phyloP scores from a whole-genome alignment of 1,140 invertebrate genomes.

The Drosophila melanica region DNA sequence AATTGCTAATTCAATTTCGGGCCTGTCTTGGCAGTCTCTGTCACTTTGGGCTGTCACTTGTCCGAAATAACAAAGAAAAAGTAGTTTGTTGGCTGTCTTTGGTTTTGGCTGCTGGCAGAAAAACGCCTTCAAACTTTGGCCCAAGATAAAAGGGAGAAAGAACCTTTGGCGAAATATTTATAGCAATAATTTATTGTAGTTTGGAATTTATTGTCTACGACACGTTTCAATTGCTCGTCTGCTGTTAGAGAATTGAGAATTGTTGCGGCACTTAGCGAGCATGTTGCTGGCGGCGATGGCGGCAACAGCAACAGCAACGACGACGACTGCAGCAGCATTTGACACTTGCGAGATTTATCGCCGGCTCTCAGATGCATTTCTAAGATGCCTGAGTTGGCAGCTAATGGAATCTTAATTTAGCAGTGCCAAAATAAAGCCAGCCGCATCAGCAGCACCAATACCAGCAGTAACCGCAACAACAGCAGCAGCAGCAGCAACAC shows the following conservation, averaged over 20 bases:
- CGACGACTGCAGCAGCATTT: conserved; percentile 58
- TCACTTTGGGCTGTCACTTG: conserved; percentile 53
- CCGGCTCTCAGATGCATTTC: conserved; percentile 73
- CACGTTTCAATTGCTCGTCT: conserved; percentile 79
- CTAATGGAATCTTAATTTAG: conserved; percentile 84
- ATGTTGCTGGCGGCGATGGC: conserved; percentile 51
- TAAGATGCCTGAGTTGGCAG: conserved; percentile 78
- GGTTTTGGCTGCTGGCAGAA: conserved; percentile 9
- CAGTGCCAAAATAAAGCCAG: conserved; percentile 76
- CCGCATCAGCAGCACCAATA: conserved; percentile 36
- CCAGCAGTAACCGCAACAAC: conserved; percentile 30
- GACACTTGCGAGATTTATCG: conserved; percentile 82
- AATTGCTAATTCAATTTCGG: conserved; percentile 79
- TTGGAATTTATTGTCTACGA: conserved; percentile 83
- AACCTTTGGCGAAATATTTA: conserved; percentile 79
- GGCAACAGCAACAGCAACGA: conserved; percentile 11
- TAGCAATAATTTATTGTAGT: conserved; percentile 83
- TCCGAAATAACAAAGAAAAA: conserved; percentile 20
- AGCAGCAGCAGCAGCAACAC: conserved; percentile 43
- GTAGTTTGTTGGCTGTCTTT: conserved; percentile 18
- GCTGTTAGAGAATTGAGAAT: conserved; percentile 69
- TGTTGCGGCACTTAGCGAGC: conserved; percentile 73
- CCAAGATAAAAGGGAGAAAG: conserved; percentile 24
- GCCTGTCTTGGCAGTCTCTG: conserved; percentile 64
- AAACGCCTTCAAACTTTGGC: conserved; percentile 53